Conservation (phyloP, 2,888 invertebrate species). For the Himalopsyche anomala region DNA sequence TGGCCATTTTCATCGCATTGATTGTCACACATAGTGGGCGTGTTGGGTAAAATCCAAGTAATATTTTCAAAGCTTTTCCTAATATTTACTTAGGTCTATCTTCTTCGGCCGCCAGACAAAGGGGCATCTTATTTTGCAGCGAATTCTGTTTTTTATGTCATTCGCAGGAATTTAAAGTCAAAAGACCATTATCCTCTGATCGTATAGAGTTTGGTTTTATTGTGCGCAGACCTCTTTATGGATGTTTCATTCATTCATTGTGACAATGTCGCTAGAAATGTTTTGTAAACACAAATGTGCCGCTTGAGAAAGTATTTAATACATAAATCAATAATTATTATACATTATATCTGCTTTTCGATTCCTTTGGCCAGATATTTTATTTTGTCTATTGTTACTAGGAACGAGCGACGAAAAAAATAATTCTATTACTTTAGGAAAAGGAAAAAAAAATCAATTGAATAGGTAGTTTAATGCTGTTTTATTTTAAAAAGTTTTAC, state of each 20-base stretch:
- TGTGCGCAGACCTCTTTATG: constrained; percentile 62
- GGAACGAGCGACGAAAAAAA: background rate
- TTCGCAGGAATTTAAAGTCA: constrained; percentile 53
- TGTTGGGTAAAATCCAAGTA: constrained; percentile 46
- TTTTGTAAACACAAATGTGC: constrained; percentile 65
- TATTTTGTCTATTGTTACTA: background rate
- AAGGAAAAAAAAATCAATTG: no score
- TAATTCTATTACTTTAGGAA: no score
- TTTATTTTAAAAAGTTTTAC: no score
- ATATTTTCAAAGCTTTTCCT: constrained; percentile 59
- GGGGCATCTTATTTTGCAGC: constrained; percentile 43
- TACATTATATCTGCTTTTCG: constrained; percentile 26
- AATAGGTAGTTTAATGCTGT: no score
- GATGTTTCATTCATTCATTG: constrained; percentile 62
- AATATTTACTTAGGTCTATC: constrained; percentile 63
- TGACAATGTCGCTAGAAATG: constrained; percentile 59
- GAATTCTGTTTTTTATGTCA: constrained; percentile 46
- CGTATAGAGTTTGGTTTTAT: constrained; percentile 49
- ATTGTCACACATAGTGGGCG: constrained; percentile 62
- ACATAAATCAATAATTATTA: constrained; percentile 64
- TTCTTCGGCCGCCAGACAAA: constrained; percentile 48
- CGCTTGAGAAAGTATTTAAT: constrained; percentile 59
- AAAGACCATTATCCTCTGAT: constrained; percentile 22
- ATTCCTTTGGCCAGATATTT: constrained; percentile 42
- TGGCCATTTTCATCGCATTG: constrained; percentile 54